A percentile compares a stretch with the other conserved stretches of the same genome.
Conservation (phyloP, 2,797 vertebrate species). For the Centroberyx gerrardi region DNA sequence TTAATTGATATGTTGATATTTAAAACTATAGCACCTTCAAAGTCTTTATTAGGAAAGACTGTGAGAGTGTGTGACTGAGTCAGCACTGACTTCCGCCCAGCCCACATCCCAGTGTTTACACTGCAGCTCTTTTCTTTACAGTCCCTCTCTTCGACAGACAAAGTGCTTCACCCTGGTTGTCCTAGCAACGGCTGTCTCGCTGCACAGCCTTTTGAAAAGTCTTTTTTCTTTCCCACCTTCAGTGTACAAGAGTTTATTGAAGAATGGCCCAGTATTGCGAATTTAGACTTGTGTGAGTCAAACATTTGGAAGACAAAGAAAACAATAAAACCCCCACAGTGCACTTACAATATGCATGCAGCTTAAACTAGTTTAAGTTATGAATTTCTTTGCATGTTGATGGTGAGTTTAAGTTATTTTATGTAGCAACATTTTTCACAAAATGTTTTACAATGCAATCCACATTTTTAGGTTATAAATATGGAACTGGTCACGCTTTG, state of each 20-base stretch:
- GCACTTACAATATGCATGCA: too few species aligned
- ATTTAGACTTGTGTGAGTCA: background rate
- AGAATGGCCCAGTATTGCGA: background rate
- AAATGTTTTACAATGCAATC: too few species aligned
- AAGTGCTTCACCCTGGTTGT: slow-evolving; percentile 59
- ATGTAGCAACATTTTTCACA: too few species aligned
- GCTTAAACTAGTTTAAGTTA: too few species aligned
- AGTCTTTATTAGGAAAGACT: too few species aligned
- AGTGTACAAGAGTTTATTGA: background rate
- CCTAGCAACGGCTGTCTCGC: slow-evolving; percentile 37
- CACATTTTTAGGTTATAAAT: slow-evolving; percentile 2
- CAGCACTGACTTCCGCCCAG: background rate
- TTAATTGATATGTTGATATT: too few species aligned
- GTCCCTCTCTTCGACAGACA: slow-evolving; percentile 11
- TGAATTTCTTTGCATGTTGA: too few species aligned
- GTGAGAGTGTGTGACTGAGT: slow-evolving; percentile 10
- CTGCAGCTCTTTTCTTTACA: slow-evolving; percentile 11
- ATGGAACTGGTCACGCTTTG: background rate
- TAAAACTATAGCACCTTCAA: too few species aligned
- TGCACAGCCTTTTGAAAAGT: slow-evolving; percentile 15
- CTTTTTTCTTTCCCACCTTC: background rate
- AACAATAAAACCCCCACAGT: too few species aligned
- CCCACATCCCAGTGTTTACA: slow-evolving; percentile 6
- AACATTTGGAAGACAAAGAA: too few species aligned
- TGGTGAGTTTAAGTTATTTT: background rate